These are phyloP conservation scores for Neocrepidodera transversa DNA, from an alignment of 2,888 invertebrate genomes.

Conservation along the genomic window DNA sequence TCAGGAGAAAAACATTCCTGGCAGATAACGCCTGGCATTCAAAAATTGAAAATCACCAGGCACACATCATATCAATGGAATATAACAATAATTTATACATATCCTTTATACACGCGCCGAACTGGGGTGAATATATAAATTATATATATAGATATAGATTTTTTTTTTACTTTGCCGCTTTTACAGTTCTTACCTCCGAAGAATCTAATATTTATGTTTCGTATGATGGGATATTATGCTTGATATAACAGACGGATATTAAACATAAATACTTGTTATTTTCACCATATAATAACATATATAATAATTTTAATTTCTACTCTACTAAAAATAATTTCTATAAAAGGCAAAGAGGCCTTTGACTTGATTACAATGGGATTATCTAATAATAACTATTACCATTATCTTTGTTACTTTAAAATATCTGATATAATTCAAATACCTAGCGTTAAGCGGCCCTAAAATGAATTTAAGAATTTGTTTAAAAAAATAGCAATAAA, in stretches of 20 bases:
- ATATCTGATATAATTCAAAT: too few relatives aligned
- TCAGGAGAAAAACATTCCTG: slow-evolving; percentile 6
- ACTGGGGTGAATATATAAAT: slow-evolving; percentile 50
- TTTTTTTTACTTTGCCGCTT: slow-evolving; percentile 5
- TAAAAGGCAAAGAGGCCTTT: too few relatives aligned
- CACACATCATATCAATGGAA: slow-evolving; percentile 42
- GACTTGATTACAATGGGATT: too few relatives aligned
- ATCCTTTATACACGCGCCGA: slow-evolving; percentile 42
- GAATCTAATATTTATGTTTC: slow-evolving; percentile 23
- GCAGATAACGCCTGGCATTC: slow-evolving; percentile 16
- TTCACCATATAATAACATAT: too few relatives aligned
- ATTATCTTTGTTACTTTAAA: too few relatives aligned
- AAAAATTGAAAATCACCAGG: slow-evolving; percentile 23
- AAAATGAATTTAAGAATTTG: too few relatives aligned
- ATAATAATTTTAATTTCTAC: too few relatives aligned
- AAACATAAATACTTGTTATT: neutral
- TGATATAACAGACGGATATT: slow-evolving; percentile 14
- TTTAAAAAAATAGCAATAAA: too few relatives aligned
- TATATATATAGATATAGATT: slow-evolving; percentile 40
- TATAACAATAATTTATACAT: slow-evolving; percentile 46
- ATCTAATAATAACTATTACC: too few relatives aligned
- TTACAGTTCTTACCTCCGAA: slow-evolving; percentile 5
- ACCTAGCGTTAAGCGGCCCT: too few relatives aligned
- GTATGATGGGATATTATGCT: slow-evolving; percentile 16
- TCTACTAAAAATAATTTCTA: too few relatives aligned